A percentile compares a stretch with the other conserved stretches of the same genome.
These are phyloP conservation scores for Clamator glandarius DNA, from an alignment of 2,797 vertebrate species.

Conservation along the genomic window DNA sequence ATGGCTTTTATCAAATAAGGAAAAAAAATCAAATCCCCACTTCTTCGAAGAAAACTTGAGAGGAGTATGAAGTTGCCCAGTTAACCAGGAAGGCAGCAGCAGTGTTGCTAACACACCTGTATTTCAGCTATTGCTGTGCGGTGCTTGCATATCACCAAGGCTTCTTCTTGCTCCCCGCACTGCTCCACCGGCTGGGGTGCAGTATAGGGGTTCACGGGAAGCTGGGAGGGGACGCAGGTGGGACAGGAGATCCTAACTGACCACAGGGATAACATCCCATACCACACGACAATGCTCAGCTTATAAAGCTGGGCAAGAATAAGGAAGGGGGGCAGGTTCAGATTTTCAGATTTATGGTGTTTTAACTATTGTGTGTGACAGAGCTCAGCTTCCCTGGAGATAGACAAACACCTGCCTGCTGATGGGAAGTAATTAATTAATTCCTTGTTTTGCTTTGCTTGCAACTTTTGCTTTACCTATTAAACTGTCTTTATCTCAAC, in stretches of 20 bases:
- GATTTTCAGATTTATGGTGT: not conserved
- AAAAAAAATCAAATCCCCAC: not conserved
- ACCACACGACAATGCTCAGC: not conserved
- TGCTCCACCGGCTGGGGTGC: accelerated
- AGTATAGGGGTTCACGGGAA: not conserved
- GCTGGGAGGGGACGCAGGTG: not conserved
- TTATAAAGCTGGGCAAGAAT: not conserved
- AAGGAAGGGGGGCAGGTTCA: accelerated
- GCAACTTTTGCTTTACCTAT: not conserved
- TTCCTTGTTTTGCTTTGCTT: not conserved
- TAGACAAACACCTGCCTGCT: not conserved
- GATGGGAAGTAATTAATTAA: accelerated
- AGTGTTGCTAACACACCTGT: not conserved
- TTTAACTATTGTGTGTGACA: accelerated
- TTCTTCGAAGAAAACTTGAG: not conserved
- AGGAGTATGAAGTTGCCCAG: not conserved
- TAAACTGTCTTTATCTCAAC: not conserved
- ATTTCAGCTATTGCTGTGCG: not conserved
- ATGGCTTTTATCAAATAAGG: not conserved
- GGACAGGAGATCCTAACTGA: not conserved
- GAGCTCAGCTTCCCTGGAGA: not conserved
- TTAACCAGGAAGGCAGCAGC: not conserved
- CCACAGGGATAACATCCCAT: not conserved
- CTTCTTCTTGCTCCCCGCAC: not conserved
- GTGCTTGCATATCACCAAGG: accelerated